Evolutionary conservation across 2,888 invertebrate genomes (phyloP).

Genomic region (Helobdella robusta): DNA sequence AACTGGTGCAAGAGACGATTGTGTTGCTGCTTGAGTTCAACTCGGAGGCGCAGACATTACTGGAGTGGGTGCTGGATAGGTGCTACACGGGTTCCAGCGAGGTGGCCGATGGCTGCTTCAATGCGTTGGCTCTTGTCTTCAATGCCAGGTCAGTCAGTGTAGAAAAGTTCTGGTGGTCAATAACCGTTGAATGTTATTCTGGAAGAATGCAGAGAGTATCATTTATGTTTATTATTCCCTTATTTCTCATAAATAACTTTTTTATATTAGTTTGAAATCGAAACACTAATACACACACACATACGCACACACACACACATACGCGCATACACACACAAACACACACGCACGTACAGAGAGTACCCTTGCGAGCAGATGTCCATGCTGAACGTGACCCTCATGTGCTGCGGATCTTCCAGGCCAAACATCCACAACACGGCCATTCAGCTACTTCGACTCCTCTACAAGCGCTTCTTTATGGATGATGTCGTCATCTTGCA

Average conservation of each 20-base stretch:
- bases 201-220: too few species aligned
- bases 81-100: constrained; percentile 85
- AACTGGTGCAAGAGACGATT: constrained; percentile 82
- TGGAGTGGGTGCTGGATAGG: constrained; percentile 95
- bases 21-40: constrained; percentile 82
- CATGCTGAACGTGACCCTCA: constrained; percentile 88
- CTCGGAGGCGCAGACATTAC: constrained; percentile 52
- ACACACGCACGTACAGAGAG: constrained; percentile 39
- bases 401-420: constrained; percentile 89
- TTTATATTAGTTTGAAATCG: too few species aligned
- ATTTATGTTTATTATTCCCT: too few species aligned
- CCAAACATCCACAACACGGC: constrained; percentile 86
- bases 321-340: neutral
- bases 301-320: too few species aligned
- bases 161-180: too few species aligned
- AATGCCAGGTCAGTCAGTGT: constrained; percentile 73
- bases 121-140: constrained; percentile 88
- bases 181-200: too few species aligned
- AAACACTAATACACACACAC: too few species aligned
- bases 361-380: constrained; percentile 73
- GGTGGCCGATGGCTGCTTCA: constrained; percentile 90
- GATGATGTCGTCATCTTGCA: constrained; percentile 41
- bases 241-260: too few species aligned
- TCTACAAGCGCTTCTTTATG: constrained; percentile 92
- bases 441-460: constrained; percentile 73